These are phyloP conservation scores for Conomelus anceps DNA, from an alignment of 2,888 invertebrate genomes.

Conservation along the genomic window DNA sequence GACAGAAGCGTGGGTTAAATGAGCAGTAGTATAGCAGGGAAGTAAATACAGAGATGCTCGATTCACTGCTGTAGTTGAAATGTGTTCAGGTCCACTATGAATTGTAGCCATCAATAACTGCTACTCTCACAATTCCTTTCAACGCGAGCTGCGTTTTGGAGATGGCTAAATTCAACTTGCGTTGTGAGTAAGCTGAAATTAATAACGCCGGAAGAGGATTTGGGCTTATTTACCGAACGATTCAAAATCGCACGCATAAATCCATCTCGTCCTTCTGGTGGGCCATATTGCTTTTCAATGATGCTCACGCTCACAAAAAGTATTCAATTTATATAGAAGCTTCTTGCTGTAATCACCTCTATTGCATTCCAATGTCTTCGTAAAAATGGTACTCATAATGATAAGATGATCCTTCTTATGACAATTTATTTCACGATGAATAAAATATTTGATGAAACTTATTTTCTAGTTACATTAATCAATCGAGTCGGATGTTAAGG, in stretches of 20 bases:
- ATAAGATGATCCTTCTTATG: too few relatives aligned
- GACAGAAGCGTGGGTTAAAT: not conserved
- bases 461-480: too few relatives aligned
- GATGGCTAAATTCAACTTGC: not conserved
- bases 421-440: too few relatives aligned
- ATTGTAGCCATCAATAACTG: not conserved
- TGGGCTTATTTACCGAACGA: not conserved
- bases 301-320: not conserved
- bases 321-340: not conserved
- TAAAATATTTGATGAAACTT: too few relatives aligned
- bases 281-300: not conserved
- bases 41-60: not conserved
- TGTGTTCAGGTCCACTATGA: not conserved
- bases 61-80: not conserved
- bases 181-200: not conserved
- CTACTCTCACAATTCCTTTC: not conserved
- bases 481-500: too few relatives aligned
- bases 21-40: not conserved
- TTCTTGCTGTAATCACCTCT: not conserved
- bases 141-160: not conserved
- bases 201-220: not conserved
- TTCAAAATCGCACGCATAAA: not conserved
- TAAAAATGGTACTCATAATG: too few relatives aligned
- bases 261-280: not conserved
- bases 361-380: too few relatives aligned